Percentiles rank a stretch among this genome's conserved stretches.
Evolutionary conservation across 2,797 vertebrate genomes (phyloP).

Genomic region (Propithecus deckenii): DNA sequence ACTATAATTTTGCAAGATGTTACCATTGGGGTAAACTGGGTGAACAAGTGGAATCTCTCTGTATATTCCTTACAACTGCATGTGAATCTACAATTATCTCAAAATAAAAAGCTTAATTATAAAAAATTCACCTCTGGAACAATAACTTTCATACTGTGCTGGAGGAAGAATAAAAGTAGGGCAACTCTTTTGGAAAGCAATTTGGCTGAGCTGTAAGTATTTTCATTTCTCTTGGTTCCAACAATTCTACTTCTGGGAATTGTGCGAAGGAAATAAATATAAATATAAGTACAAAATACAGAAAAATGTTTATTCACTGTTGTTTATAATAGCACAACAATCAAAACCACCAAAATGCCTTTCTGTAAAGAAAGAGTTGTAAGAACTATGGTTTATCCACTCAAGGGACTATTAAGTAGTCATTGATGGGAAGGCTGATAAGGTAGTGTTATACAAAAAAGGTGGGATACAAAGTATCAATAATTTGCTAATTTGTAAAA

Average conservation of each 20-base stretch:
- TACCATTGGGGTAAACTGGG: background rate
- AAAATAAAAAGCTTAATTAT: background rate
- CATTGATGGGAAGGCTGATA: background rate
- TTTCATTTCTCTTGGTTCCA: background rate
- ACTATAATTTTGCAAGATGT: background rate
- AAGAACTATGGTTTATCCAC: background rate
- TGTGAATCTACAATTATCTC: background rate
- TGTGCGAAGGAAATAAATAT: background rate
- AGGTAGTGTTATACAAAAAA: background rate
- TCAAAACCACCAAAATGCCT: background rate
- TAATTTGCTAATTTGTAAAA: background rate
- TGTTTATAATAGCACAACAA: background rate
- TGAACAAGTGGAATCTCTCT: background rate
- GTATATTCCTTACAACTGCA: background rate
- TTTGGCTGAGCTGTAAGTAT: background rate
- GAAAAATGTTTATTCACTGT: background rate
- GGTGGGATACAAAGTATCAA: background rate
- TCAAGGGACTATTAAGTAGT: background rate
- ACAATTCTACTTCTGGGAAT: background rate
- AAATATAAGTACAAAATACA: background rate
- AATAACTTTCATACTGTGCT: background rate
- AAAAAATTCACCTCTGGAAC: background rate
- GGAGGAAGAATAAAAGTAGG: background rate
- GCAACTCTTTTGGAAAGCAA: background rate
- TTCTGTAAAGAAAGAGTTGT: background rate